Evolutionary conservation across 2,888 invertebrate genomes (phyloP), one percentile per base, ranked within the genome.

Genomic region (Pantelozetes paolii): DNA sequence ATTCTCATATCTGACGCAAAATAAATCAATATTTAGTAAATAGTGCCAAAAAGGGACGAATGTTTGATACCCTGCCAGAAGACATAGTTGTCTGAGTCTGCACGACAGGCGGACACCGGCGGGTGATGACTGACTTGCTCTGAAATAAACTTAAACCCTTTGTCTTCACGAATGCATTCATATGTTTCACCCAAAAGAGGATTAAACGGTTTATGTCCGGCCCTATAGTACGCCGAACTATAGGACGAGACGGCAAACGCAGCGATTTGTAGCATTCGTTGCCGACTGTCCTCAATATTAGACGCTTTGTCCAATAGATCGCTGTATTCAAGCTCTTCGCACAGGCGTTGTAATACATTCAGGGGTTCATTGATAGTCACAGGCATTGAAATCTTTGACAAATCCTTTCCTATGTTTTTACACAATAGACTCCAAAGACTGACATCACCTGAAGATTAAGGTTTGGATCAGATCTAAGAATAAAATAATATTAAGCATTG

Each of bases 51-150:
- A 36, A 36, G 36, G 36, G 36, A 72, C 50, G n/a, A 74, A 67
- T 42, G 23, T 74, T 45, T 70, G 78, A 69, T 77, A 79, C 79
- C 83, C 84, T 91, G 91, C 89, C 89, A 90, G 83, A 91, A 89
- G 30, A 86, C 85, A 85, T 90, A 92, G 81, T 87, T 88, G 50
- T 86, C 83, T 5, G 90, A 89, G 81, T 90, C 89, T 70, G 90
- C 90, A 84, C 90, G 87, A 79, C 91, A 90, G 28, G 89, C 90
- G 73, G 90, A 89, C 30, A 92, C 87, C 0, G 92, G 91, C 1
- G 92, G 92, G 83, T 92, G 92, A 82, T 92, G 92, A 71, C 90
- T 90, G 1, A 92, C 90, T 86, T 91, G 91, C 81, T 92, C 92
- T 0, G 90, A 88, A 6, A 91, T 80, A 81, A 90, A 91, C 75